A percentile compares a stretch with the other conserved stretches of the same genome.
phyloP scores from a whole-genome alignment of 1,140 invertebrate species.

The Aricia agestis region DNA sequence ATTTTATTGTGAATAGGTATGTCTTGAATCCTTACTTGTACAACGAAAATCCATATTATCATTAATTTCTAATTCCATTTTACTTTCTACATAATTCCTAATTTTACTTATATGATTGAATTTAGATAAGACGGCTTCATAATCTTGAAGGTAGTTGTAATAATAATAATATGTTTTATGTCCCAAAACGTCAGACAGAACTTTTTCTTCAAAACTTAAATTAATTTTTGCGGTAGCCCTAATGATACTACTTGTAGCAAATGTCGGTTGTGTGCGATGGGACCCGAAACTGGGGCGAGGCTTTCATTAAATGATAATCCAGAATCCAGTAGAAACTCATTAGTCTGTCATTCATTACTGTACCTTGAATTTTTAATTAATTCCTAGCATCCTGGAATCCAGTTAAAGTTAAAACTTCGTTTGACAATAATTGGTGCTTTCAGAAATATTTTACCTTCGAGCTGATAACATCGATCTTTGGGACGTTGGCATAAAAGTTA shows the following conservation, averaged over 20 bases:
- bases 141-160: too few relatives aligned
- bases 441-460: background rate
- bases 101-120: too few relatives aligned
- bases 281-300: slow-evolving; percentile 9
- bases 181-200: background rate
- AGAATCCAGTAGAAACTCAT: slow-evolving; percentile 11
- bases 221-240: background rate
- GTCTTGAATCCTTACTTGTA: too few relatives aligned
- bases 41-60: too few relatives aligned
- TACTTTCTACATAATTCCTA: too few relatives aligned
- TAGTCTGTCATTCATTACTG: slow-evolving; percentile 10
- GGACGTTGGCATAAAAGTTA: too few relatives aligned
- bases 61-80: too few relatives aligned
- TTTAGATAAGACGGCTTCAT: too few relatives aligned
- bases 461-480: background rate
- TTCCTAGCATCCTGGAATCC: background rate
- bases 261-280: slow-evolving; percentile 6
- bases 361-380: slow-evolving; percentile 3
- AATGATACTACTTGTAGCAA: slow-evolving; percentile 8
- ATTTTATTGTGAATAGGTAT: too few relatives aligned
- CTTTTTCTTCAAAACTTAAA: background rate
- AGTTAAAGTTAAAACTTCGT: background rate
- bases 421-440: background rate
- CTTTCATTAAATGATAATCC: slow-evolving; percentile 9
- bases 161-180: background rate